Evolutionary conservation across 2,888 invertebrate genomes (phyloP), one percentile per base, ranked within the genome.

Genomic region (Cryptus viduatorius): DNA sequence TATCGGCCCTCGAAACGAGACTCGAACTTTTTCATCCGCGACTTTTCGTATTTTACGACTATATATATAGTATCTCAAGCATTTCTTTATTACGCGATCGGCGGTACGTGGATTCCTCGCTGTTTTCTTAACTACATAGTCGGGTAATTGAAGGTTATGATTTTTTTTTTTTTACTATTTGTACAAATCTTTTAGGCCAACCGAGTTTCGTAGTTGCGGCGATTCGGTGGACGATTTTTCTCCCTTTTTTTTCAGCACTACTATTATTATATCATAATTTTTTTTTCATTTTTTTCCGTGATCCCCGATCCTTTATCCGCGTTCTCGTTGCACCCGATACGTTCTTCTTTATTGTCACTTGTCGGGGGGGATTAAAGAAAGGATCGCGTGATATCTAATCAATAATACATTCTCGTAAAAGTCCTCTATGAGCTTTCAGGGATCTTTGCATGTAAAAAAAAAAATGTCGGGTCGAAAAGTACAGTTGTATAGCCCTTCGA

Each of bases 271-370:
- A 46, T 67, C 31, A 12, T 16, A 8, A 19, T 44, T 53, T 64
- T 16, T 16, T 42, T 64, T 42, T n/a, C n/a, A n/a, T n/a, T n/a
- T 65, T 24, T 56, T 24, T 16, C 16, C 29, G 12, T 56, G 16
- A 29, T 16, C 59, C 24, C n/a, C 19, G 61, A 64, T 73, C 12
- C 56, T 56, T 24, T 46, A 71, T 19, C 19, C 48, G 12, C 61
- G 14, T 31, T 82, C 53, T 67, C 64, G 59, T 71, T 71, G 73
- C 24, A 64, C 69, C 56, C 79, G 48, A 79, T 73, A 83, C 76
- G 61, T 86, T 82, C 65, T 82, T 82, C 80, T 76, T 87, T 87
- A 87, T 87, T 87, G 86, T 87, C 87, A 83, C 84, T 84, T 87
- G 82, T 87, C 84, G 75, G 78, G 82, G 71, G 69, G 50, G 50